Evolutionary conservation across 2,888 invertebrate species (phyloP).

Genomic region (Hydriomena furcata): DNA sequence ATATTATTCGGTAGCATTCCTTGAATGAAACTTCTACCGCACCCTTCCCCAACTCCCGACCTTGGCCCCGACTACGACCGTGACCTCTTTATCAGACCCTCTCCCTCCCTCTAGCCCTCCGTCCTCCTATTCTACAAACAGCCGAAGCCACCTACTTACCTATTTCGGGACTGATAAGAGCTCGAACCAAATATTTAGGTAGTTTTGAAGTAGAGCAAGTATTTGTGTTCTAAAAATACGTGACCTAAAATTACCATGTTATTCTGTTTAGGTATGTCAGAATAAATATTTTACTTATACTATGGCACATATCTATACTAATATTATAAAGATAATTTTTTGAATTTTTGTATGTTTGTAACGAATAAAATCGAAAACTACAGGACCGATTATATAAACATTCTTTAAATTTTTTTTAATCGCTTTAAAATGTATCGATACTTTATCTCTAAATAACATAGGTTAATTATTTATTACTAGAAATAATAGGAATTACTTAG

Average conservation of each 20-base stretch:
- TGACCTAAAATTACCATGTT: too few species aligned
- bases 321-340: too few species aligned
- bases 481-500: too few species aligned
- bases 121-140: conserved; percentile 25
- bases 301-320: too few species aligned
- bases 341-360: too few species aligned
- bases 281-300: too few species aligned
- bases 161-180: conserved; percentile 29
- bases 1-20: not conserved
- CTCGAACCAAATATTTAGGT: conserved; percentile 7
- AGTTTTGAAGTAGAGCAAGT: not conserved
- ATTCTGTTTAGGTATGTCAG: too few species aligned
- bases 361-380: too few species aligned
- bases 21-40: conserved; percentile 5
- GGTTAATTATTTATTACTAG: too few species aligned
- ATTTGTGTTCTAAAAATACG: not conserved
- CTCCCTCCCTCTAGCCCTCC: conserved; percentile 8
- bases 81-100: conserved; percentile 40
- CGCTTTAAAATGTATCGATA: too few species aligned
- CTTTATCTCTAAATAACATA: too few species aligned
- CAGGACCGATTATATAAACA: too few species aligned
- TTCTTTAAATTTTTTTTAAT: not conserved
- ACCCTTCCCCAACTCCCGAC: conserved; percentile 2
- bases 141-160: conserved; percentile 19
- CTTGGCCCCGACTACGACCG: conserved; percentile 33